Percentiles rank a stretch among this genome's conserved stretches.
Conservation (phyloP, 2,888 invertebrate genomes). For the Acleris literana region DNA sequence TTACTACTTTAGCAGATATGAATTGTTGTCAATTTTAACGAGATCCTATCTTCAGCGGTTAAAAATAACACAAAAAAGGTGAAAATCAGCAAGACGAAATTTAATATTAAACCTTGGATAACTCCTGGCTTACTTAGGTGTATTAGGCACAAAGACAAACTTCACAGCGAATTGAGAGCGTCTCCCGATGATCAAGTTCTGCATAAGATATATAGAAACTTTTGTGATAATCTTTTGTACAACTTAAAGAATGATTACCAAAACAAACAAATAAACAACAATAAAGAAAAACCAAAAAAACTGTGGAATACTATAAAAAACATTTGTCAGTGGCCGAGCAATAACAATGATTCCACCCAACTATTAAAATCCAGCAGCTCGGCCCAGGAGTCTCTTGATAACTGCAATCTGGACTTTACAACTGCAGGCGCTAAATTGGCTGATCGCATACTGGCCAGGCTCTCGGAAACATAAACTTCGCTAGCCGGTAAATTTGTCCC, state of each 20-base stretch:
- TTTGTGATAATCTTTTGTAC: neutral
- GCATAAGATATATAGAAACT: slow-evolving; percentile 2
- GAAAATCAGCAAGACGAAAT: neutral
- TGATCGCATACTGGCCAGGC: neutral
- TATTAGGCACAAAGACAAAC: neutral
- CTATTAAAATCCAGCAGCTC: neutral
- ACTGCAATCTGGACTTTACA: neutral
- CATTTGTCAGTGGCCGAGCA: neutral
- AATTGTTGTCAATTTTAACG: too few species aligned
- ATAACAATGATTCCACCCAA: neutral
- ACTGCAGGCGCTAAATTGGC: neutral
- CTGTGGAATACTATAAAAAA: slow-evolving; percentile 2
- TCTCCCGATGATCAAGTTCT: neutral
- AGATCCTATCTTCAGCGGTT: neutral
- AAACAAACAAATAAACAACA: neutral
- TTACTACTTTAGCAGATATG: too few species aligned
- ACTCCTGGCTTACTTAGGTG: neutral
- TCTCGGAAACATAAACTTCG: neutral
- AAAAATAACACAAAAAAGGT: neutral
- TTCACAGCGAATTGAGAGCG: neutral
- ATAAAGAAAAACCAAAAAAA: slow-evolving; percentile 1
- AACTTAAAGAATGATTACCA: neutral
- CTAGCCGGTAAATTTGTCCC: neutral
- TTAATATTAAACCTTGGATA: neutral
- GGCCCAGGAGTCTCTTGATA: neutral